phyloP scores from a whole-genome alignment of 2,113 vertebrate genomes.

The Tenrec ecaudatus region DNA sequence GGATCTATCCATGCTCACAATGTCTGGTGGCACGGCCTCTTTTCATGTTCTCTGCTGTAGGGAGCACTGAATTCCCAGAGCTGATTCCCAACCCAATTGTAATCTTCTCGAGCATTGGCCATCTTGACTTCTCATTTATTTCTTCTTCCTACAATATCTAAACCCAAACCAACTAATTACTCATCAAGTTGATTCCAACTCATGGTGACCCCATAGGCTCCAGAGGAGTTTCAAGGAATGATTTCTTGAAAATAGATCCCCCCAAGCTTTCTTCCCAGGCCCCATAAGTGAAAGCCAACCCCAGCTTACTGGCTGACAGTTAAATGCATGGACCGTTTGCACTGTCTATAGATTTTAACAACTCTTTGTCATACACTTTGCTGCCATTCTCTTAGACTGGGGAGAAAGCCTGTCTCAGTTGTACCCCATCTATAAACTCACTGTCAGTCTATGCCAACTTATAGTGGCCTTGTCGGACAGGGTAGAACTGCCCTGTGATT shows the following conservation, averaged over 20 bases:
- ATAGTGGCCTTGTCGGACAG: no score
- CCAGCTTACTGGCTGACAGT: background rate
- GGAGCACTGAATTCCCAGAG: background rate
- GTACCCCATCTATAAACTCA: no score
- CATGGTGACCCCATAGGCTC: background rate
- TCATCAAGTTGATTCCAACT: no score
- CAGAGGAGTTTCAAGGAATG: background rate
- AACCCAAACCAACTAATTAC: background rate
- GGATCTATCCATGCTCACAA: no score
- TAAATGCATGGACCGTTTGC: background rate
- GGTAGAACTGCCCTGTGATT: no score
- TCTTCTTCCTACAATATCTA: background rate
- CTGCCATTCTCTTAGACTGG: no score
- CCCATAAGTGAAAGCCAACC: background rate
- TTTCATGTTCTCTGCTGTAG: background rate
- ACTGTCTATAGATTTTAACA: background rate
- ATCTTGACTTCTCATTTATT: constrained; percentile 14
- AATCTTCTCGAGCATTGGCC: background rate
- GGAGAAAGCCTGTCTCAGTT: no score
- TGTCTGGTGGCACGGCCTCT: background rate
- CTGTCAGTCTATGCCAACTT: no score
- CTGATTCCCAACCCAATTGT: background rate
- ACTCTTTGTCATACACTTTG: no score
- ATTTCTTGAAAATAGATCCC: background rate
- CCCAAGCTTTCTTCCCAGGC: background rate